These are phyloP conservation scores for Meliscaeva auricollis DNA, from an alignment of 2,888 invertebrate genomes.

Conservation along the genomic window DNA sequence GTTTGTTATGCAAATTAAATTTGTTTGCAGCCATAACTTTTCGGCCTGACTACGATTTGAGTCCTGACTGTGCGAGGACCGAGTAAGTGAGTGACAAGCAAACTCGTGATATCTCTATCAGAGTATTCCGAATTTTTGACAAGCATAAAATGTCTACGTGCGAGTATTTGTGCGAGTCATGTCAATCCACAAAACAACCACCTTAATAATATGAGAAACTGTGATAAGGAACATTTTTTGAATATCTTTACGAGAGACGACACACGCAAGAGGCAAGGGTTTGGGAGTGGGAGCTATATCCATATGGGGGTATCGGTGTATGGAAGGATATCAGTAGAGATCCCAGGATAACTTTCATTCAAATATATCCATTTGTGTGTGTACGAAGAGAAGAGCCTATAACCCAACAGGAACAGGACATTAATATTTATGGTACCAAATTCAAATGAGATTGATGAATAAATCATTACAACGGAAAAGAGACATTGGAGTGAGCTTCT, in stretches of 20 bases:
- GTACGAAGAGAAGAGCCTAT: not conserved
- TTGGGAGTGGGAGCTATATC: constrained; percentile 4
- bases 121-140: constrained; percentile 48
- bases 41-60: constrained; percentile 36
- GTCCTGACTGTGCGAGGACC: not conserved
- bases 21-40: constrained; percentile 74
- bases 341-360: constrained; percentile 55
- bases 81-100: constrained; percentile 26
- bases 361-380: constrained; percentile 27
- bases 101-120: constrained; percentile 67
- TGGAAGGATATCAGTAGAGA: not conserved
- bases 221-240: constrained; percentile 59
- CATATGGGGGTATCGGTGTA: not conserved
- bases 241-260: constrained; percentile 48
- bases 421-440: constrained; percentile 75
- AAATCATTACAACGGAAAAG: constrained; percentile 62
- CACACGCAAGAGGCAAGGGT: not conserved
- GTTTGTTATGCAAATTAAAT: constrained; percentile 75
- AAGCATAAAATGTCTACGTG: constrained; percentile 28
- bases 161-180: constrained; percentile 12
- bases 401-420: constrained; percentile 45
- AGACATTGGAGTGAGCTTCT: constrained; percentile 31
- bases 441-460: constrained; percentile 76
- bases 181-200: constrained; percentile 58
- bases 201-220: constrained; percentile 57